Base-by-base conservation (phyloP, 2,113 vertebrate species). In the Bambusicola thoracicus region DNA sequence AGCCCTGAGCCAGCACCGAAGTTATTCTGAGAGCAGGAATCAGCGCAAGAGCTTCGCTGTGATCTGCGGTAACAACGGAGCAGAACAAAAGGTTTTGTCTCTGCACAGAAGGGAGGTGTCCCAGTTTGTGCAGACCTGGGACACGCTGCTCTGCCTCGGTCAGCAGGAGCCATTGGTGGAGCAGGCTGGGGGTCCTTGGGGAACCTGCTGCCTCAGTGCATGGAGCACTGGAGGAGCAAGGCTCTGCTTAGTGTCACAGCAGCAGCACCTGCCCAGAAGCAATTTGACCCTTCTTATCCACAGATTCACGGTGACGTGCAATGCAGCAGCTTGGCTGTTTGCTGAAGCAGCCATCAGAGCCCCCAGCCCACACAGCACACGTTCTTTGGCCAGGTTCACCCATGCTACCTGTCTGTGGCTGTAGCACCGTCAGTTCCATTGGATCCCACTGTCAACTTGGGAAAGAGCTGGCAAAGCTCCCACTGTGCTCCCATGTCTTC, bases 281-380 rank as follows among this genome's bases (percentile, higher is more conserved):
- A 9, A 4, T 49, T n/a, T 38, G 41, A 11, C 41, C 59, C 13
- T 40, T 32, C 13, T 40, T 48, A 87, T 19, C 34, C 59, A 19
- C 1, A 0, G 59, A 17, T 65, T 46, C 32, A 36, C 40, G 38
- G 43, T 17, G 1, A 11, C 0, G 0, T 10, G 36, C 4, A 0
- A 5, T 6, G 36, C 36, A 43, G 41, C 77, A 76, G 16, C 21
- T 43, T 77, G 63, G 38, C 43, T 73, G 27, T 41, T 73, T 17
- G 66, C 86, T 61, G 63, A 29, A 51, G 53, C 30, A 66, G 49
- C 32, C 66, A 11, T 36, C 6, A 11, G 51, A 69, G 55, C 67
- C 68, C 21, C 30, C 34, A 32, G 65, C 21, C 48, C 11, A 24
- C 8, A 8, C 40, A 19, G 69, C 68, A 6, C 51, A 11, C 18